These are phyloP conservation scores for Cottus gobio DNA, from an alignment of 2,113 vertebrate genomes.

Conservation along the genomic window DNA sequence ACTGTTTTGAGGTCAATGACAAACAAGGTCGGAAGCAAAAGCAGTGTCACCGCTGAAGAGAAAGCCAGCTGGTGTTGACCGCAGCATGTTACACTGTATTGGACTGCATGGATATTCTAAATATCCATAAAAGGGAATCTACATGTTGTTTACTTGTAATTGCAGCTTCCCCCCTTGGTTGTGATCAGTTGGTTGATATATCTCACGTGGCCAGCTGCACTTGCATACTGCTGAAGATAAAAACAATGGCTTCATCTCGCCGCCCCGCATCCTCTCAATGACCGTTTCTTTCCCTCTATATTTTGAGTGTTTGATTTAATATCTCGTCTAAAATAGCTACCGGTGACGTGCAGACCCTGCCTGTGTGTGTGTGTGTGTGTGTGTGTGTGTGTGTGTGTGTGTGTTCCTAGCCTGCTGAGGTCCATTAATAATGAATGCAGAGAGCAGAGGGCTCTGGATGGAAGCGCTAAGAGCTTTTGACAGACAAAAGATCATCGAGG, in stretches of 20 bases:
- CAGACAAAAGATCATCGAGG: constrained; percentile 77
- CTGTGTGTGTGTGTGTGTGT: constrained; percentile 45
- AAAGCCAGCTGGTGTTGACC: neutral
- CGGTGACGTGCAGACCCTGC: constrained; percentile 37
- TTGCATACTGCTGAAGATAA: neutral
- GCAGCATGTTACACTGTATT: neutral
- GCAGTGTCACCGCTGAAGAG: neutral
- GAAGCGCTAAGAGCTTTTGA: constrained; percentile 77
- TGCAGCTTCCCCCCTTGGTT: neutral
- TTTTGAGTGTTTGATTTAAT: constrained; percentile 57
- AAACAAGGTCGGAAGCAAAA: constrained; percentile 15
- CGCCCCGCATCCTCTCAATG: neutral
- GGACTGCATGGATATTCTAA: neutral
- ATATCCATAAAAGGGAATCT: neutral
- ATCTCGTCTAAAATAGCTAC: constrained; percentile 63
- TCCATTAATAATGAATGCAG: constrained; percentile 79
- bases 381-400: constrained; percentile 47
- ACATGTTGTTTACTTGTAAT: neutral
- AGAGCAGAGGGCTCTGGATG: constrained; percentile 72
- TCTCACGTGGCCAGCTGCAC: constrained; percentile 1
- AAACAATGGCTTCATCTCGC: neutral
- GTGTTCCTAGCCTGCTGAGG: constrained; percentile 58
- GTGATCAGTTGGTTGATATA: neutral
- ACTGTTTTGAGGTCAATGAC: constrained; percentile 10
- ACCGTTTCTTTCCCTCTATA: constrained; percentile 1